Conservation (phyloP, 2,888 invertebrate genomes). For the Ceratothoa steindachneri region DNA sequence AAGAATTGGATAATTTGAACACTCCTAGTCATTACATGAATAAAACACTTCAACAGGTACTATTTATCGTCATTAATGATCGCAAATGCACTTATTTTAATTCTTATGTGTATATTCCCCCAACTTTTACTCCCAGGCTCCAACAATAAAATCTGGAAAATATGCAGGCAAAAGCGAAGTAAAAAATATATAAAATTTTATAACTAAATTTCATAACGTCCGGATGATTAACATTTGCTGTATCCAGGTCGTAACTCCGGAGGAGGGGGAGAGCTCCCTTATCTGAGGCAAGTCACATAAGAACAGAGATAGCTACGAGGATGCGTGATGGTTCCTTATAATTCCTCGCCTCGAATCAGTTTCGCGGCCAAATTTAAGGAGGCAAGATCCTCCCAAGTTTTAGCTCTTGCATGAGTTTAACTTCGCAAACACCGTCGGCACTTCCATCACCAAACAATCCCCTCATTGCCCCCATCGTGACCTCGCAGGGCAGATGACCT, state of each 20-base stretch:
- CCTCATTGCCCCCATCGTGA: constrained; percentile 27
- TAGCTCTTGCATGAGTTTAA: constrained; percentile 7
- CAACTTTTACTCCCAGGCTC: not conserved
- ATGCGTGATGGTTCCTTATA: constrained; percentile 9
- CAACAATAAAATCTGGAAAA: constrained; percentile 10
- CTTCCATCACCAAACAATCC: constrained; percentile 2
- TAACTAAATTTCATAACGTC: constrained; percentile 13
- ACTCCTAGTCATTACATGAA: not conserved
- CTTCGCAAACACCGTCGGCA: constrained; percentile 4
- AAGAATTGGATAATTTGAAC: not conserved
- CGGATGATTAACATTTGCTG: constrained; percentile 10
- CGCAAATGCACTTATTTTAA: not conserved
- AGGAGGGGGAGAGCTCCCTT: constrained; percentile 3
- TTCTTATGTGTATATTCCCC: not conserved
- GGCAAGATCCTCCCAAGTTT: constrained; percentile 7
- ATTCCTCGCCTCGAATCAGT: not conserved
- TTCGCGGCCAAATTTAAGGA: not conserved
- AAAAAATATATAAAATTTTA: constrained; percentile 13
- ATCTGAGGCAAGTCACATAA: constrained; percentile 12
- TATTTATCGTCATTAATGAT: not conserved
- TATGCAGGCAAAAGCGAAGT: constrained; percentile 2
- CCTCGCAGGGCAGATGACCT: constrained; percentile 44
- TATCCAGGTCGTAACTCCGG: constrained; percentile 5
- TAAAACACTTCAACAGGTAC: not conserved
- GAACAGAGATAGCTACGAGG: constrained; percentile 2